These are phyloP conservation scores for Spongilla lacustris DNA, from an alignment of 37 sponge, comb jelly and placozoan species.

Conservation along the genomic window DNA sequence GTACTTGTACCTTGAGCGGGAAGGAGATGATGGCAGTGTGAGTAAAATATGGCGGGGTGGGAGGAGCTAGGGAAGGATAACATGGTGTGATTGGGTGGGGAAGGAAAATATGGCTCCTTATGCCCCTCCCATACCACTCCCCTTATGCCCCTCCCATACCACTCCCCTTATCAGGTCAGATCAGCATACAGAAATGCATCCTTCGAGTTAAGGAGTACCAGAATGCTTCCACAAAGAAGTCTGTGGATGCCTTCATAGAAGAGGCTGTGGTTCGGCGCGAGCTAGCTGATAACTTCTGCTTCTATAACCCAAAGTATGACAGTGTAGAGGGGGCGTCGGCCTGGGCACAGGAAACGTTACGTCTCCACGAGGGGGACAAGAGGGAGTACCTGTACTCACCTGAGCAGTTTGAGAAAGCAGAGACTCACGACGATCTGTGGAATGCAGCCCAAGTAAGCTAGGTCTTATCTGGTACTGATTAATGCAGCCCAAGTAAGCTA, in stretches of 20 bases:
- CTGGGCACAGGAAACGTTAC: conserved; percentile 50
- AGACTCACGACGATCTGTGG: conserved; percentile 65
- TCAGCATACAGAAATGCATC: conserved; percentile 47
- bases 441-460: conserved; percentile 58
- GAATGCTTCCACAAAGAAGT: not conserved
- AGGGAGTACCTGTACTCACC: conserved; percentile 46
- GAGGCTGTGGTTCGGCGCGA: conserved; percentile 57
- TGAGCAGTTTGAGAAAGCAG: conserved; percentile 47
- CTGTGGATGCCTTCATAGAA: conserved; percentile 48
- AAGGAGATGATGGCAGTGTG: conserved; percentile 1
- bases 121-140: not conserved
- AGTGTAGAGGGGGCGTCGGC: conserved; percentile 24
- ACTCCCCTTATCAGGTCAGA: conserved; percentile 21
- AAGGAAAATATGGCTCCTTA: not conserved
- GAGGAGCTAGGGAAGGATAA: not conserved
- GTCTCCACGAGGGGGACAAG: conserved; percentile 32
- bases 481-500: not conserved
- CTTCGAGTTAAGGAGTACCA: conserved; percentile 11
- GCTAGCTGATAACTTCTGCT: conserved; percentile 62
- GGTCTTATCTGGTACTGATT: not conserved
- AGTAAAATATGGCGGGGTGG: conserved; percentile 3
- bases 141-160: not conserved
- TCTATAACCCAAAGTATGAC: conserved; percentile 63
- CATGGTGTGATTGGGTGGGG: not conserved
- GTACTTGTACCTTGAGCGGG: not conserved